Base-by-base conservation (phyloP, 1,140 invertebrate genomes). In the Ephestia elutella region DNA sequence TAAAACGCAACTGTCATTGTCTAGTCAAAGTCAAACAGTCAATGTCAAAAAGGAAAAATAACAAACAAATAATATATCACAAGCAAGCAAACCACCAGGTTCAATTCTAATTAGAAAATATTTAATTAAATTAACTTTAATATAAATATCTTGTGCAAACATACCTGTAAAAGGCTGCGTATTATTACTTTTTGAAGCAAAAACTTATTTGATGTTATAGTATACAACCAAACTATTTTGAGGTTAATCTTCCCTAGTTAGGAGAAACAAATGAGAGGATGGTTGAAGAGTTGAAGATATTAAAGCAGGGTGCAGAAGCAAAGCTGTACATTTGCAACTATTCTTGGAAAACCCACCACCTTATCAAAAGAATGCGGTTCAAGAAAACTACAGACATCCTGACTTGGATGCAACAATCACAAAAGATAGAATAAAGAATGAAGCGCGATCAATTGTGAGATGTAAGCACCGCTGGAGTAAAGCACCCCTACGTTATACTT, bases 221-320 rank as follows among this genome's bases (percentile, higher is more conserved):
- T 15, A 10, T 3, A 15, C 2, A 44, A 15, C 15, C 21, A 2
- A 25, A 25, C 21, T 7, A 25, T 3, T 25, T 25, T 25, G 21
- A 25, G 21, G 21, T 25, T 25, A 25, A 7, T 25, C 21, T 25
- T 3, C 21, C 7, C 21, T 25, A n/a, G n/a, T n/a, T n/a, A n/a
- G n/a, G n/a, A n/a, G n/a, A n/a, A n/a, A n/a, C n/a, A n/a, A n/a
- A n/a, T n/a, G n/a, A n/a, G 56, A 30, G 0, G 35, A 86, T 86
- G 83, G 56, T 56, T 56, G 71, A 80, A 61, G 68, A 86, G 48
- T 90, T 92, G 62, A 83, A 93, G 79, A 74, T 95, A 62, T 84
- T 95, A 28, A 94, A 95, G 73, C 98, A 99, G 93, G 98, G 98
- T 1, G 98, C 98, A 0, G 98, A 99, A 89, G 97, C 95, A 0